A percentile compares a stretch with the other conserved stretches of the same genome.
phyloP scores from a whole-genome alignment of 2,888 invertebrate species.

The Drosophila mettleri region DNA sequence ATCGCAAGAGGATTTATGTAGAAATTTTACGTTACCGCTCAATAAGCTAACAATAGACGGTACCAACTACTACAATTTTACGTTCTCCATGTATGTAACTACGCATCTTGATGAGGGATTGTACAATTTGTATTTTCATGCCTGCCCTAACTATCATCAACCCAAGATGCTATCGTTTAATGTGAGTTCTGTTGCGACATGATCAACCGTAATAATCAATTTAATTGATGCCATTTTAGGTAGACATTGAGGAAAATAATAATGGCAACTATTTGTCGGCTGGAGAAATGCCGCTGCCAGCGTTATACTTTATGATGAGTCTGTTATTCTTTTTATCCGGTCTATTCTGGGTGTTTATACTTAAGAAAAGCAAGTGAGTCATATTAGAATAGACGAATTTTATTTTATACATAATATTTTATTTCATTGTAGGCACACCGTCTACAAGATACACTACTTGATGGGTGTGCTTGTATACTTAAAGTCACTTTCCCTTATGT shows the following conservation, averaged over 20 bases:
- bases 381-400: background rate
- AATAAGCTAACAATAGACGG: slow-evolving; percentile 86
- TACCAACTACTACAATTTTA: slow-evolving; percentile 82
- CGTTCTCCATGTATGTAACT: slow-evolving; percentile 92
- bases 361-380: slow-evolving; percentile 90
- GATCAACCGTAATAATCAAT: background rate
- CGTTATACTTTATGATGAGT: slow-evolving; percentile 96
- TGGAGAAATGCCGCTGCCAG: slow-evolving; percentile 97
- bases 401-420: slow-evolving; percentile 8
- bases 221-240: slow-evolving; percentile 85
- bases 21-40: slow-evolving; percentile 87
- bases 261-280: slow-evolving; percentile 95
- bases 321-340: slow-evolving; percentile 95
- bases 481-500: slow-evolving; percentile 95
- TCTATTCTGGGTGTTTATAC: slow-evolving; percentile 95
- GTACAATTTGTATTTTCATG: slow-evolving; percentile 97
- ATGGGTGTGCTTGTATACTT: slow-evolving; percentile 97
- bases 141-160: slow-evolving; percentile 90
- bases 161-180: slow-evolving; percentile 87
- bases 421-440: slow-evolving; percentile 88
- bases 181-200: slow-evolving; percentile 86
- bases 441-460: slow-evolving; percentile 97
- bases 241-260: slow-evolving; percentile 95
- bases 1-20: slow-evolving; percentile 83
- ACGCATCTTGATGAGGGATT: slow-evolving; percentile 93